These are phyloP conservation scores for Ridgeia piscesae DNA, from an alignment of 1,140 invertebrate species.

Conservation along the genomic window DNA sequence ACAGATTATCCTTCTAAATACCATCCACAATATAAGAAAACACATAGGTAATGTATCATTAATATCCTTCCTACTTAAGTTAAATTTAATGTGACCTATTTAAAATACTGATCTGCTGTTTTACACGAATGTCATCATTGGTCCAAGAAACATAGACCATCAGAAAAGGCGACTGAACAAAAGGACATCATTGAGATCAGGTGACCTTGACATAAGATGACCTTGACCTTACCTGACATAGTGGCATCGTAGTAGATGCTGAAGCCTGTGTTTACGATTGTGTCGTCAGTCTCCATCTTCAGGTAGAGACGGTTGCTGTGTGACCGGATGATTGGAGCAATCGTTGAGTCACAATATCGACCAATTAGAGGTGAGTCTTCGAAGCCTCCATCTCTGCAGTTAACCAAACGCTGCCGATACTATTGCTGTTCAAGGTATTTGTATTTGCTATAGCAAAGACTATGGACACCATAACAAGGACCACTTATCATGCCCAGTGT, in stretches of 20 bases:
- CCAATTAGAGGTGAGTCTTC: slow-evolving; percentile 64
- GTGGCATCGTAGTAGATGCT: slow-evolving; percentile 57
- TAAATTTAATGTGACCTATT: not conserved
- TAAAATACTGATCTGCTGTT: not conserved
- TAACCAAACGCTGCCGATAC: not conserved
- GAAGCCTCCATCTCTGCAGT: slow-evolving; percentile 70
- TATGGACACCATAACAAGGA: no score
- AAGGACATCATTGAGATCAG: not conserved
- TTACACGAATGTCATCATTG: not conserved
- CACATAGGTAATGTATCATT: not conserved
- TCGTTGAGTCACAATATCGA: slow-evolving; percentile 76
- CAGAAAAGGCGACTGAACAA: not conserved
- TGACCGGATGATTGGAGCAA: slow-evolving; percentile 81
- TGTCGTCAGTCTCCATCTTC: slow-evolving; percentile 43
- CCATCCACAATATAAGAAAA: not conserved
- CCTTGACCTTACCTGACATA: slow-evolving; percentile 55
- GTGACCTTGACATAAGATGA: slow-evolving; percentile 9
- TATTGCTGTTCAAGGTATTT: no score
- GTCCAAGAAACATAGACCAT: not conserved
- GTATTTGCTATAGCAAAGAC: no score
- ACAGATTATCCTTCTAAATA: not conserved
- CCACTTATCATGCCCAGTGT: no score
- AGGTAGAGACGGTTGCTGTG: slow-evolving; percentile 69
- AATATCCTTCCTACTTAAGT: not conserved
- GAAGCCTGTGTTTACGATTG: slow-evolving; percentile 40